Conservation (phyloP, 2,113 vertebrate genomes). For the Phyllostomus discolor region DNA sequence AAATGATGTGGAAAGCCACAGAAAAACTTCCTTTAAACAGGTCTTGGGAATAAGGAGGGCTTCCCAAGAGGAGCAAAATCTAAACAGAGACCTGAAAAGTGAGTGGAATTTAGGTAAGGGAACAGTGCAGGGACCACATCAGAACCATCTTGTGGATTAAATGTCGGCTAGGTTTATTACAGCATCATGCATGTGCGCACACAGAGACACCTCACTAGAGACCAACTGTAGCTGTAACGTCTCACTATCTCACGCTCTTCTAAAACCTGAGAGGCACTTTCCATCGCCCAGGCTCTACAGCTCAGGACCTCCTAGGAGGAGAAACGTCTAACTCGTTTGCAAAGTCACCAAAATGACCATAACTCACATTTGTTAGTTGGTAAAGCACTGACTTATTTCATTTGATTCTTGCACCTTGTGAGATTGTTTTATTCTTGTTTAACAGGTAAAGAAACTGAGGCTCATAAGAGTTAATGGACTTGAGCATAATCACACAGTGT, state of each 20-base stretch:
- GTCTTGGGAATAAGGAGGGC: background rate
- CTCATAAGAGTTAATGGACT: background rate
- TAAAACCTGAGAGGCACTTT: background rate
- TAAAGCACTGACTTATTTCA: background rate
- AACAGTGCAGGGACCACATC: background rate
- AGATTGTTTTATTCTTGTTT: background rate
- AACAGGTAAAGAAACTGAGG: background rate
- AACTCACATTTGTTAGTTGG: background rate
- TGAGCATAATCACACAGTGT: background rate
- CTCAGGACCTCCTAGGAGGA: background rate
- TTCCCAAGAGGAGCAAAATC: background rate
- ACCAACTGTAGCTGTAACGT: background rate
- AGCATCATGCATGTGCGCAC: background rate
- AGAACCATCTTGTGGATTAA: background rate
- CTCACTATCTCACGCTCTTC: background rate
- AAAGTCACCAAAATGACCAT: background rate
- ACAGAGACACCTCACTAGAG: background rate
- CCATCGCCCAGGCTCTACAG: background rate
- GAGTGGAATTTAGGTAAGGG: background rate
- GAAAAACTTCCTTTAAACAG: background rate
- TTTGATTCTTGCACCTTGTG: background rate
- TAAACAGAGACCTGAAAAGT: background rate
- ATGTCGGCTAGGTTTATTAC: background rate
- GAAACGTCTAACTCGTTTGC: background rate
- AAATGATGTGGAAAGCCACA: background rate